Base-by-base conservation (phyloP, 2,888 invertebrate species). In the Epiblema foenella region DNA sequence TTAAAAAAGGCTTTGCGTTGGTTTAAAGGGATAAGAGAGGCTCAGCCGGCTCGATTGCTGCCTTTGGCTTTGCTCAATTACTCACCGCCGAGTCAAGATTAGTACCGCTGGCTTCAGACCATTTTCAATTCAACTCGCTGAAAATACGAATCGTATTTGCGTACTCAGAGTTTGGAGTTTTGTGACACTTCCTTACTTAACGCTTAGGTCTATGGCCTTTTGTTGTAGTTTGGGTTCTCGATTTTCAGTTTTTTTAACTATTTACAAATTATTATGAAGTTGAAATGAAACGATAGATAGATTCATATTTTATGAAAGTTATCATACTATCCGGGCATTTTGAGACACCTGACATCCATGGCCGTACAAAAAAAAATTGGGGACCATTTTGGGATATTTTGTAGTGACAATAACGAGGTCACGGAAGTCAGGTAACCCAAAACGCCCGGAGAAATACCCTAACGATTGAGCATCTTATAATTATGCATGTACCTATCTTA, bases 1-100 rank as follows among this genome's bases (percentile, higher is more conserved):
- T 92, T 92, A 91, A 92, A 91, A 92, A 92, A 92, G 91, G 92
- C 93, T 93, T 91, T 91, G 83, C 86, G 87, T 90, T 83, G 93
- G 92, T 93, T 93, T 92, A 90, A 91, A 91, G 91, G 92, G 92
- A 92, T 93, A 87, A 89, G 80, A 83, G 79, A 82, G 90, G 91
- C 90, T 91, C 88, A 87, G 81, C 81, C 82, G 85, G 83, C 87
- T 88, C 89, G 89, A 90, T 90, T 88, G 88, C 85, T 88, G 89
- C 89, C 85, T 90, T 87, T 85, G 85, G 88, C 88, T 90, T 87
- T 83, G 84, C 85, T 86, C 90, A 91, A 91, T 92, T 92, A 91
- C 90, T 90, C 87, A 88, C 83, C 86, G 82, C 83, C 81, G 82
- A 85, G 83, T 85, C 83, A 86, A 89, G 89, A 89, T 89, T 87